These are phyloP conservation scores for Argya squamiceps DNA, from an alignment of 2,797 vertebrate species.

Conservation along the genomic window DNA sequence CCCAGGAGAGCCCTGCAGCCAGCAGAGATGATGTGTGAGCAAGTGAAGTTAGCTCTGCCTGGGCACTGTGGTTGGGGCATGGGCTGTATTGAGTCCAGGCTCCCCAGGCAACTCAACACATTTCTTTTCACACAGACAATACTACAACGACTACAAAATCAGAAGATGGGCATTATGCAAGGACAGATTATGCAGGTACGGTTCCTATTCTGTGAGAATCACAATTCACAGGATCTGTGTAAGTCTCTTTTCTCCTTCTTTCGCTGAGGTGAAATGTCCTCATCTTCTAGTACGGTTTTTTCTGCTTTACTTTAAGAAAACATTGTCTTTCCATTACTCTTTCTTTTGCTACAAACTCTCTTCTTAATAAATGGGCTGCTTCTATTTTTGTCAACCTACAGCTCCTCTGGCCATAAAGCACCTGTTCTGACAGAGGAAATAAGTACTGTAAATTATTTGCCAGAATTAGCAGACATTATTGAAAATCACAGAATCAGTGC, in stretches of 20 bases:
- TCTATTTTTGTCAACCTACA: not conserved
- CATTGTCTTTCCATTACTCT: not conserved
- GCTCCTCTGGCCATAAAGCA: not conserved
- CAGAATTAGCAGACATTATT: slow-evolving; percentile 17
- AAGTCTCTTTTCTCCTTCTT: not conserved
- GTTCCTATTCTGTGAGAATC: not conserved
- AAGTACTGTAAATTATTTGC: slow-evolving; percentile 55
- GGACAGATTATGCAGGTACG: slow-evolving; percentile 91
- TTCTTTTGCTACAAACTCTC: not conserved
- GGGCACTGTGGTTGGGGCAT: not conserved
- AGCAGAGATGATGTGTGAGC: not conserved
- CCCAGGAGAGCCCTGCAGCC: not conserved
- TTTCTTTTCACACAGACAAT: slow-evolving; percentile 82
- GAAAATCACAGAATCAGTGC: slow-evolving; percentile 54
- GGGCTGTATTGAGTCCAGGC: not conserved
- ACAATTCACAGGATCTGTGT: not conserved
- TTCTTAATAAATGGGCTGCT: not conserved
- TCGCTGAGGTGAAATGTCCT: not conserved
- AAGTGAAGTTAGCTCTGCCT: not conserved
- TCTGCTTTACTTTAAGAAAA: not conserved
- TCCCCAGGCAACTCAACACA: not conserved
- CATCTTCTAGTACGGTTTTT: not conserved
- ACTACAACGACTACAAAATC: slow-evolving; percentile 88
- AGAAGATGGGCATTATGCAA: slow-evolving; percentile 91
- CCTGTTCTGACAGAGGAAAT: slow-evolving; percentile 47